Conservation (phyloP, 2,888 invertebrate genomes). For the Polymixis lichenea region DNA sequence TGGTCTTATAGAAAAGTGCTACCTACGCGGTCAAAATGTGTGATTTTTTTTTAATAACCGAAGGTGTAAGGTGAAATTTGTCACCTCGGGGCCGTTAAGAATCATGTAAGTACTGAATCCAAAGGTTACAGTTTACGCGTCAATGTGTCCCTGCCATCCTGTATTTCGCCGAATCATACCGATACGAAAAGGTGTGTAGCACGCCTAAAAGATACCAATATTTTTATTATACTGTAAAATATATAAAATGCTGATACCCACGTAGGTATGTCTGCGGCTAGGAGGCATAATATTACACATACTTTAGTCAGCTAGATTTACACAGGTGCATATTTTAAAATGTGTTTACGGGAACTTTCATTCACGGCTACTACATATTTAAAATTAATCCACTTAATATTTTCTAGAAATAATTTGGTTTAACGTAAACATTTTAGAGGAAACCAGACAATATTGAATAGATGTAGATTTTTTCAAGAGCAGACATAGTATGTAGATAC, state of each 20-base stretch:
- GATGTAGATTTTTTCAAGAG: slow-evolving; percentile 65
- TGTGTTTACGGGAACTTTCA: slow-evolving; percentile 47
- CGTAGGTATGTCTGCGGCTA: background rate
- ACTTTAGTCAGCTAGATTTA: slow-evolving; percentile 28
- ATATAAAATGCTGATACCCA: slow-evolving; percentile 28
- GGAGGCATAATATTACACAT: slow-evolving; percentile 15
- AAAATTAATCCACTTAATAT: slow-evolving; percentile 48
- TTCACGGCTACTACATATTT: slow-evolving; percentile 38
- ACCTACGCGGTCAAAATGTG: too few relatives aligned
- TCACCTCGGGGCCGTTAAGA: too few relatives aligned
- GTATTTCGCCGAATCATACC: background rate
- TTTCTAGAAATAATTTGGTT: slow-evolving; percentile 31
- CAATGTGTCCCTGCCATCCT: background rate
- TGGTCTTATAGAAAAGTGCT: too few relatives aligned
- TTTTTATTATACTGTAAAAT: slow-evolving; percentile 6
- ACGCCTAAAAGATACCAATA: background rate
- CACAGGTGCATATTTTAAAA: slow-evolving; percentile 53
- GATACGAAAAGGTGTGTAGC: background rate
- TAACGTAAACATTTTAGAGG: slow-evolving; percentile 27
- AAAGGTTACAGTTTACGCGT: too few relatives aligned
- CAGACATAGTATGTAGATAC: slow-evolving; percentile 6
- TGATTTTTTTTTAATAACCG: too few relatives aligned
- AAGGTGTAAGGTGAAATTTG: too few relatives aligned
- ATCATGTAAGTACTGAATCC: too few relatives aligned
- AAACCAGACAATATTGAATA: slow-evolving; percentile 59